Percentiles rank a stretch among this genome's conserved stretches.
Conservation (phyloP, 2,888 invertebrate species). For the Pristionchus maxplancki region DNA sequence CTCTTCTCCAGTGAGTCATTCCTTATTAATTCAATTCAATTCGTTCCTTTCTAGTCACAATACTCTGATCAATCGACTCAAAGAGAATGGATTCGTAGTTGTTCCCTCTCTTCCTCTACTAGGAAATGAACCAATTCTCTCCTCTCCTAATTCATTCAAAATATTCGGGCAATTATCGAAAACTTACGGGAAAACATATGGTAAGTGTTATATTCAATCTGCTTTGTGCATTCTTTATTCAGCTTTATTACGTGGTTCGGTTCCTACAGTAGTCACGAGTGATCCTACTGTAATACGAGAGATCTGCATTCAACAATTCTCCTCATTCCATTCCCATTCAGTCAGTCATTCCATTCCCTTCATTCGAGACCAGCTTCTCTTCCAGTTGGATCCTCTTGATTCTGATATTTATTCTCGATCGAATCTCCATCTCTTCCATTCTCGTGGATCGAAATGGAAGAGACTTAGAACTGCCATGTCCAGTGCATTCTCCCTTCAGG, state of each 20-base stretch:
- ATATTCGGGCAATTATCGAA: constrained; percentile 26
- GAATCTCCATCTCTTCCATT: constrained; percentile 78
- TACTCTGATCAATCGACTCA: not conserved
- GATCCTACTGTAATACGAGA: constrained; percentile 27
- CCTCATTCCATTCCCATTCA: constrained; percentile 36
- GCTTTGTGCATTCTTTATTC: not conserved
- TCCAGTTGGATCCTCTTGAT: constrained; percentile 54
- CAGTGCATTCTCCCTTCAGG: constrained; percentile 34
- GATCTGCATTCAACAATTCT: constrained; percentile 37
- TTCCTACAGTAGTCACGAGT: constrained; percentile 52
- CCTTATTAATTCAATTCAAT: not conserved
- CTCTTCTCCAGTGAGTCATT: not conserved
- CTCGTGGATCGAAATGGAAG: constrained; percentile 80
- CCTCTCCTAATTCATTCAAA: constrained; percentile 41
- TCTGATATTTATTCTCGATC: constrained; percentile 50
- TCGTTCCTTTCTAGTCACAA: not conserved
- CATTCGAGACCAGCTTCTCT: not conserved
- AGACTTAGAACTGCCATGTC: constrained; percentile 78
- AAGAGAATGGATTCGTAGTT: not conserved
- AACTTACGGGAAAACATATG: constrained; percentile 44
- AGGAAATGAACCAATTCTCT: constrained; percentile 29
- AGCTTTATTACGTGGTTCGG: constrained; percentile 42
- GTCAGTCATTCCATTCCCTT: not conserved
- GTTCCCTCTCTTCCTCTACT: constrained; percentile 47
- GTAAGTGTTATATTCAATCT: not conserved